phyloP scores from a whole-genome alignment of 2,797 vertebrate genomes.

The Phalloptychus januarius region DNA sequence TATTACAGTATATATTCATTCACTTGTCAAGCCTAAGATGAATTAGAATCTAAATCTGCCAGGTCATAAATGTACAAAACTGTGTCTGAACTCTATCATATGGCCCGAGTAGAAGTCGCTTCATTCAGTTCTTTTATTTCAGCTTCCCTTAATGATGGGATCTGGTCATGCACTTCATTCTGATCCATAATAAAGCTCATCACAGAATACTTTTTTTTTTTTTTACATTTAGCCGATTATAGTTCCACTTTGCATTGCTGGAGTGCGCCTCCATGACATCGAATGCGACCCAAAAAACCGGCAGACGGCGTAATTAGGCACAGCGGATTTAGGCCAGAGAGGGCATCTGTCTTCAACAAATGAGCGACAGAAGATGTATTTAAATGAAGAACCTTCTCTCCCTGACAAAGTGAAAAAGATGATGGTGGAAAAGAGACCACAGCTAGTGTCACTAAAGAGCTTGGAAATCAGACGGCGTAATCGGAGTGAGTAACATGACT shows the following conservation, averaged over 20 bases:
- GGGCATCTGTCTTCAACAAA: slow-evolving; percentile 69
- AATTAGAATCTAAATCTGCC: not conserved
- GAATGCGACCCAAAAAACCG: slow-evolving; percentile 69
- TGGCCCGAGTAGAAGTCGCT: not conserved
- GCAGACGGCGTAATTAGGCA: slow-evolving; percentile 74
- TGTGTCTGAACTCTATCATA: slow-evolving; percentile 35
- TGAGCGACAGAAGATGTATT: slow-evolving; percentile 68
- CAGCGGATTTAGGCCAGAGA: slow-evolving; percentile 66
- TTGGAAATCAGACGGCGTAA: slow-evolving; percentile 49
- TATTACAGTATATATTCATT: not conserved
- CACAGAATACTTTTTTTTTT: slow-evolving; percentile 34
- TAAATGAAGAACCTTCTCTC: slow-evolving; percentile 68
- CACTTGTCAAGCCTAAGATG: not conserved
- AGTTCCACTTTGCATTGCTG: slow-evolving; percentile 71
- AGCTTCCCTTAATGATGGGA: slow-evolving; percentile 31
- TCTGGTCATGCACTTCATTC: slow-evolving; percentile 50
- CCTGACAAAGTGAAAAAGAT: slow-evolving; percentile 62
- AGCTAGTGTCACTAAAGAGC: slow-evolving; percentile 47
- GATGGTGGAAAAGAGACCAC: slow-evolving; percentile 51
- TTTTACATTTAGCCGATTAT: slow-evolving; percentile 69
- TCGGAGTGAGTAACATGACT: slow-evolving; percentile 52
- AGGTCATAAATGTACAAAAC: not conserved
- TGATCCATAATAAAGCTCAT: slow-evolving; percentile 53
- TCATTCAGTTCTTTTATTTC: slow-evolving; percentile 28
- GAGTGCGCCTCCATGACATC: slow-evolving; percentile 66